Conservation (phyloP, 2,797 vertebrate species). For the Anguilla anguilla region DNA sequence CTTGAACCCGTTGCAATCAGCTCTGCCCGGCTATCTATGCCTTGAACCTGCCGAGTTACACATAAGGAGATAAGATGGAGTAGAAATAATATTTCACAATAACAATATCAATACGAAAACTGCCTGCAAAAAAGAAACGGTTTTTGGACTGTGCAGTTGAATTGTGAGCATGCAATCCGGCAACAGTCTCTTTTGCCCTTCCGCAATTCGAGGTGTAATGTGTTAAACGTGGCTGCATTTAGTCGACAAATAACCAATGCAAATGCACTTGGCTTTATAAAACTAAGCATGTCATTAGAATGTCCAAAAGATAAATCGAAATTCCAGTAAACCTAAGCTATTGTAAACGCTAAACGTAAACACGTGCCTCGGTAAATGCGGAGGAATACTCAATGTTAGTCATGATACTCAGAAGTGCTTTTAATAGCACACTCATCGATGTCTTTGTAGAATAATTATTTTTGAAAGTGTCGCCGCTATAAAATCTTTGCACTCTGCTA, state of each 20-base stretch:
- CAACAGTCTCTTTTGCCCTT: neutral
- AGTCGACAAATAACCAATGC: neutral
- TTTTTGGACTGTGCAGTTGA: neutral
- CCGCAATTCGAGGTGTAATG: too few relatives aligned
- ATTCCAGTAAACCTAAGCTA: constrained; percentile 76
- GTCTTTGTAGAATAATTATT: constrained; percentile 84
- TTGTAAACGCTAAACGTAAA: constrained; percentile 84
- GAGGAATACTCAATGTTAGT: constrained; percentile 55
- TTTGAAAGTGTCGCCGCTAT: constrained; percentile 69
- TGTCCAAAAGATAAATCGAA: constrained; percentile 76
- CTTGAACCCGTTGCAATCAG: constrained; percentile 68
- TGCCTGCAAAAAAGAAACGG: neutral
- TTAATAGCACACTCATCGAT: constrained; percentile 77
- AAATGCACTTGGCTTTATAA: neutral
- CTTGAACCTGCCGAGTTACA: constrained; percentile 63
- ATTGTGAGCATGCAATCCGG: neutral
- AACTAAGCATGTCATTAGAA: constrained; percentile 52
- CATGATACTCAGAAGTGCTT: constrained; percentile 78
- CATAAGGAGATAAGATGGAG: constrained; percentile 45
- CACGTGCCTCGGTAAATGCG: constrained; percentile 75
- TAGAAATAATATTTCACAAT: neutral
- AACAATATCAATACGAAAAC: neutral
- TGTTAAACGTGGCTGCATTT: neutral
- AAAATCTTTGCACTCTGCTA: constrained; percentile 85
- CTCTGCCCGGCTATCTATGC: constrained; percentile 57